These are phyloP conservation scores for Diabrotica undecimpunctata DNA, from an alignment of 1,140 invertebrate species.

Conservation along the genomic window DNA sequence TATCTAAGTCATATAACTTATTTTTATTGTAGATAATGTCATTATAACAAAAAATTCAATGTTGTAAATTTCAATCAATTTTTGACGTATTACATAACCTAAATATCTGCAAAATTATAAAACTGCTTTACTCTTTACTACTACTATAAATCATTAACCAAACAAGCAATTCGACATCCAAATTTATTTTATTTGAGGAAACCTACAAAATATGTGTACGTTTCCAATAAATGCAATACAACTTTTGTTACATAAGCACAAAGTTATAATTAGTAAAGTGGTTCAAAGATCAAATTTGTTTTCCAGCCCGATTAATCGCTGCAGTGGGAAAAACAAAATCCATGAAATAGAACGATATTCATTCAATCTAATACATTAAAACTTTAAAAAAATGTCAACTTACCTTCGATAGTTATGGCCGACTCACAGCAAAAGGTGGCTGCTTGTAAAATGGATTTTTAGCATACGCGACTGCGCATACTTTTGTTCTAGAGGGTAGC, in stretches of 20 bases:
- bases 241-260: neutral
- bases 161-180: no score
- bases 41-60: no score
- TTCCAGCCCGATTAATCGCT: neutral
- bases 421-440: conserved; percentile 5
- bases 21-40: no score
- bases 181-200: no score
- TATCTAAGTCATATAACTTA: no score
- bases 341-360: neutral
- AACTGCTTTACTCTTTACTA: no score
- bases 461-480: neutral
- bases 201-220: no score
- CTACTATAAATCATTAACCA: no score
- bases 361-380: neutral
- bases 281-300: neutral
- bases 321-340: neutral
- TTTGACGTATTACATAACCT: conserved; percentile 7
- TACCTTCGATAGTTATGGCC: neutral
- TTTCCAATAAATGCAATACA: no score
- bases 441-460: conserved; percentile 1
- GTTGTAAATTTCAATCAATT: neutral
- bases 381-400: neutral
- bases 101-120: neutral
- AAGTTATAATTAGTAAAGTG: neutral
- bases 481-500: neutral